phyloP scores from a whole-genome alignment of 2,797 vertebrate genomes.

The Chanos chanos region DNA sequence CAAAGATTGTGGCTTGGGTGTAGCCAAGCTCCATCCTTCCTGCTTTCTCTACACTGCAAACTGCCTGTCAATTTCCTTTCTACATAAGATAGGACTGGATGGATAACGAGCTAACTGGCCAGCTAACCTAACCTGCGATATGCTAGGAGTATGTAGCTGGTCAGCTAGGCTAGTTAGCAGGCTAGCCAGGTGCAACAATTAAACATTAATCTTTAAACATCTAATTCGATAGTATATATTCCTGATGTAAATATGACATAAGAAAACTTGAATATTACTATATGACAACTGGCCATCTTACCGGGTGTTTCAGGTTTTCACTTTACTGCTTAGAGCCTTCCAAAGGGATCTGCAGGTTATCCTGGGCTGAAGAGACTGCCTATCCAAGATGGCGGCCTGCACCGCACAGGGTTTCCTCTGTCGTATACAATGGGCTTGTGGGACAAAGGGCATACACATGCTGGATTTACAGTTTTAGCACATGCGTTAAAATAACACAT shows the following conservation, averaged over 20 bases:
- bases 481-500: too few species aligned
- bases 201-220: not conserved
- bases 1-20: constrained; percentile 2
- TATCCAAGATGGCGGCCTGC: constrained; percentile 85
- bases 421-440: constrained; percentile 72
- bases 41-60: constrained; percentile 14
- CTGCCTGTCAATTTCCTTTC: not conserved
- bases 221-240: not conserved
- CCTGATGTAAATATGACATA: not conserved
- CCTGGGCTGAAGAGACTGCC: constrained; percentile 63
- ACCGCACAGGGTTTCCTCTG: constrained; percentile 89
- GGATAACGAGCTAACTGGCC: not conserved
- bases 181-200: not conserved
- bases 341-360: constrained; percentile 66
- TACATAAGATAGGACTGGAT: not conserved
- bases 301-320: constrained; percentile 52
- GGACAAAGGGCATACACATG: constrained; percentile 79
- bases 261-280: not conserved
- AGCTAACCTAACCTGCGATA: not conserved
- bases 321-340: constrained; percentile 52
- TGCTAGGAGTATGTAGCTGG: not conserved
- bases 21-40: constrained; percentile 4
- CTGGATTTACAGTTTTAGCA: too few species aligned
- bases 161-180: constrained; percentile 11
- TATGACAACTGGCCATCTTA: constrained; percentile 45